Evolutionary conservation across 1,140 invertebrate genomes (phyloP), one percentile per base, ranked within the genome.

Genomic region (Halotydeus destructor): DNA sequence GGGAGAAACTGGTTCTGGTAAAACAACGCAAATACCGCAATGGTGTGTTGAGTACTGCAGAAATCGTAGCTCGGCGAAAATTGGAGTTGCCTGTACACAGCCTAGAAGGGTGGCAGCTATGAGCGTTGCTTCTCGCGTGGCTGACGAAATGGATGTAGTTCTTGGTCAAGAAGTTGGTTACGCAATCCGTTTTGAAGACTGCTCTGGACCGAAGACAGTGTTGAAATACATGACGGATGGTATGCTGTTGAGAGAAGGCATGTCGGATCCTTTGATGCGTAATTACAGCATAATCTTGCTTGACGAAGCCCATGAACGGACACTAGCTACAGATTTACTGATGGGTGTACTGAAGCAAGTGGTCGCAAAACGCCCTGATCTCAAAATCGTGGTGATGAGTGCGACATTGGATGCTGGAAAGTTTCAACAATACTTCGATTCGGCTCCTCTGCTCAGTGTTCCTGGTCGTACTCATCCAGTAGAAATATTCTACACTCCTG

Each of bases 371-470:
- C 64, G 94, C 36, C 60, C 67, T 5, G 93, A 98, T 64, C 66
- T 99, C 11, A 99, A 99, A 65, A 70, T 99, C 36, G 84, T 99
- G 49, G 83, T 99, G 55, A 99, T 99, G 93, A 94, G 86, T 54
- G 94, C 94, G 12, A 99, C 94, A 0, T 65, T 99, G n/a, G 94
- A 99, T 65, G 91, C 94, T 37, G 93, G 91, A 4, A 99, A 99
- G 60, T 99, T 99, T 63, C 88, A 72, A 68, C 78, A 84, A 56
- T 97, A 97, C 60, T 97, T 98, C 61, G 89, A 98, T 54, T 83
- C 91, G 60, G 91, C 91, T 12, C 94, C 94, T 0, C 61, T 99
- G 14, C 89, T 99, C 79, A 96, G 86, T 57, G 89, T 99, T 22
- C 94, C 94, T 8, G 89, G 89, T 31, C 64, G 88, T 56, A 93